Conservation (phyloP, 2,113 vertebrate species). For the Menidia beryllina region DNA sequence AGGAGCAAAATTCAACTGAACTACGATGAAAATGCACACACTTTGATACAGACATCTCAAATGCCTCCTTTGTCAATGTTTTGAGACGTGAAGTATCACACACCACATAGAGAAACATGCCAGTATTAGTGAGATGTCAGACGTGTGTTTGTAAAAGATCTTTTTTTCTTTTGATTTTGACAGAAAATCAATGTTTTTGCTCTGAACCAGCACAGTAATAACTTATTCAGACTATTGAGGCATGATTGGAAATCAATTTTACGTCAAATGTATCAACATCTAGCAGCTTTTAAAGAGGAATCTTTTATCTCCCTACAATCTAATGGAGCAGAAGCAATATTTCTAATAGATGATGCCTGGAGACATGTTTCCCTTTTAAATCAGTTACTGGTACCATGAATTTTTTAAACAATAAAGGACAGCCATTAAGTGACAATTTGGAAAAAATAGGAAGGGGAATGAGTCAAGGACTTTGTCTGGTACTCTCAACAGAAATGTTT, state of each 20-base stretch:
- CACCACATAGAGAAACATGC: no score
- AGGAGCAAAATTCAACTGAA: background rate
- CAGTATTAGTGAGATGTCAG: no score
- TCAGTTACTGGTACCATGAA: background rate
- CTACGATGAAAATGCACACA: no score
- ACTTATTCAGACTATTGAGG: no score
- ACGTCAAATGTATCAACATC: background rate
- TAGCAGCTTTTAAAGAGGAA: background rate
- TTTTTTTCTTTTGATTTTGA: no score
- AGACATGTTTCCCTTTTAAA: background rate
- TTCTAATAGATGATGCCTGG: background rate
- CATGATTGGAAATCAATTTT: no score
- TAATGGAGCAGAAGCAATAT: background rate
- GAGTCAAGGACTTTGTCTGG: background rate
- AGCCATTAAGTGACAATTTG: constrained; percentile 16
- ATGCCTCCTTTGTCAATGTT: background rate
- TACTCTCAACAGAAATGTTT: constrained; percentile 45
- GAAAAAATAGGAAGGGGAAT: constrained; percentile 7
- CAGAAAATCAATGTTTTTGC: no score
- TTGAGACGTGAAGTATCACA: no score
- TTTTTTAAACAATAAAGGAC: constrained; percentile 10
- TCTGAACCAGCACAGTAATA: no score
- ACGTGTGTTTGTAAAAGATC: no score
- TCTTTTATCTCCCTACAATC: background rate
- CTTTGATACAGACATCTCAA: no score